Base-by-base conservation (phyloP, 2,113 vertebrate genomes). In the Anhinga rufa region DNA sequence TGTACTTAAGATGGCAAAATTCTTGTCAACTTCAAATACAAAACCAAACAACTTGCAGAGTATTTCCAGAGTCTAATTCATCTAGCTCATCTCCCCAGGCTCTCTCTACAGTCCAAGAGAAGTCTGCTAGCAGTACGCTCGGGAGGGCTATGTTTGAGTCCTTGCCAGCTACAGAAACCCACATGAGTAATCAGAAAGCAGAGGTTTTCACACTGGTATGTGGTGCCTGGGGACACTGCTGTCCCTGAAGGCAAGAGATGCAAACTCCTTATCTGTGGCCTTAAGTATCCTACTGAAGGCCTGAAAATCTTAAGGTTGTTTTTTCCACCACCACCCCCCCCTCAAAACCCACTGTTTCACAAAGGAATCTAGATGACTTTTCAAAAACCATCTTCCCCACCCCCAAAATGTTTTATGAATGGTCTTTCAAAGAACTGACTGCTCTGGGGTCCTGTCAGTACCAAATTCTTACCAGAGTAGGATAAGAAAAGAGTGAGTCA, bases 111-210 rank as follows among this genome's bases (percentile, higher is more conserved):
- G 32, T 22, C 26, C 31, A 62, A 17, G 18, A 49, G n/a, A 29
- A 49, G 12, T 4, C 32, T 28, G 48, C 58, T 6, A 20, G 36
- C 28, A 44, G 46, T 10, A 31, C n/a, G 42, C 38, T 17, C 3
- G 2, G 61, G 31, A 85, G n/a, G 31, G 19, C 40, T 44, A 12
- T 0, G 0, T 12, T 52, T 42, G 44, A 64, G 14, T 49, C 57
- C 38, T 60, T 28, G 17, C 18, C 76, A 60, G 70, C 49, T 42
- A 24, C 19, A 31, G 76, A 65, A 93, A 31, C 22, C 28, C n/a
- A 34, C 7, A 9, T 0, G 4, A 68, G 12, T 12, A 21, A 74
- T 38, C 40, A 55, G 28, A 82, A 32, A 76, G 52, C 36, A 89
- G 61, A 80, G 58, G 29, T 57, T 77, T 65, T 38, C 64, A 49